Evolutionary conservation across 37 sponge, comb jelly and placozoan species (phyloP).

Genomic region (Beroe forskalii): DNA sequence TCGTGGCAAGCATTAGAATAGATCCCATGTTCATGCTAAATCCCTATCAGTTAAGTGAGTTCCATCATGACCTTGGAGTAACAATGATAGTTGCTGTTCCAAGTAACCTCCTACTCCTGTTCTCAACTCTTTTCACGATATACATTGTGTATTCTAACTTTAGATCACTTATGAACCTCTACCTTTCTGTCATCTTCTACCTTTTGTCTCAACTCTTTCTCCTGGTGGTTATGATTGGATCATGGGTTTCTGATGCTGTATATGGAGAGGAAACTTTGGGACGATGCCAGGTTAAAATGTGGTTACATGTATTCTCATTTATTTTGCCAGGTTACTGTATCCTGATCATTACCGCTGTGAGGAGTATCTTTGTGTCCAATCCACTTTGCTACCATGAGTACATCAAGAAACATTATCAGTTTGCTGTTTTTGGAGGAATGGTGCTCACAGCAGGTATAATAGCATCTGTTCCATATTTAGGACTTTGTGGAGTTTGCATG

Average conservation of each 20-base stretch:
- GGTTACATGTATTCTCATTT: not conserved
- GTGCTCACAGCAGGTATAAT: not conserved
- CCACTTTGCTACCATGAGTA: not conserved
- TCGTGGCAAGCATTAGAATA: too few relatives aligned
- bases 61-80: too few relatives aligned
- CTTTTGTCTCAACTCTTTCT: not conserved
- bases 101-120: too few relatives aligned
- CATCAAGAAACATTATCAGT: not conserved
- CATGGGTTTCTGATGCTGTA: not conserved
- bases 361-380: not conserved
- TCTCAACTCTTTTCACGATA: not conserved
- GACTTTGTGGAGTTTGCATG: not conserved
- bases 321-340: not conserved
- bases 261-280: not conserved
- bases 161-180: constrained; percentile 3
- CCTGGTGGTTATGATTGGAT: not conserved
- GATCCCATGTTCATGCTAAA: too few relatives aligned
- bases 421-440: not conserved
- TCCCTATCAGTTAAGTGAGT: too few relatives aligned
- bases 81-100: too few relatives aligned
- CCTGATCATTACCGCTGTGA: constrained; percentile 14
- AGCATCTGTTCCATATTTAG: not conserved
- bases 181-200: constrained; percentile 11
- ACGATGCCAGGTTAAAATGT: not conserved
- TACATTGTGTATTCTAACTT: not conserved